Evolutionary conservation across 2,888 invertebrate genomes (phyloP).

Genomic region (Hymenopus coronatus): DNA sequence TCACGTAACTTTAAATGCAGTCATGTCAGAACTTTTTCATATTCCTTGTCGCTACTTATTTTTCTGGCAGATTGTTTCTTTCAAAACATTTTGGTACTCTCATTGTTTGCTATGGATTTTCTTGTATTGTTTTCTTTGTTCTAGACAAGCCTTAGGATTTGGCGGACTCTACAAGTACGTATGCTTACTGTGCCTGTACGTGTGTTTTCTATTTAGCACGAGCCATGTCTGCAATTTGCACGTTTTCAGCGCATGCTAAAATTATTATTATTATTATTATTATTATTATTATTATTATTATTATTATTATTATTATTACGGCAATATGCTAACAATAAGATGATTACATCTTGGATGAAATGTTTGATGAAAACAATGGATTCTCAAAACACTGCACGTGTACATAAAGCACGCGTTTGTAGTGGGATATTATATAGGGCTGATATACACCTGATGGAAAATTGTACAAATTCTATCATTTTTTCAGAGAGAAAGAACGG

Average conservation of each 20-base stretch:
- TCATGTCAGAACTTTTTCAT: not conserved
- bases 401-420: no score
- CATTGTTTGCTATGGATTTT: slow-evolving; percentile 5
- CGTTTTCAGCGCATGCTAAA: not conserved
- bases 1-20: not conserved
- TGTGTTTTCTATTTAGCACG: slow-evolving; percentile 8
- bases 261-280: no score
- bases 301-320: no score
- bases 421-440: no score
- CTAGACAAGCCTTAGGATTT: slow-evolving; percentile 72
- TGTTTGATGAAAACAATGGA: not conserved
- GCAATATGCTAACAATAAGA: not conserved
- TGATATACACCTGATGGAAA: no score
- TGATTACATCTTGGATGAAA: not conserved
- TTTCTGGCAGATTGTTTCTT: not conserved
- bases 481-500: no score
- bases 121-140: slow-evolving; percentile 36
- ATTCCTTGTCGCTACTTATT: not conserved
- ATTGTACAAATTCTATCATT: no score
- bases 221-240: not conserved
- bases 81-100: not conserved
- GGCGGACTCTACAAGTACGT: slow-evolving; percentile 78
- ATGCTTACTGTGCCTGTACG: slow-evolving; percentile 35
- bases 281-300: no score
- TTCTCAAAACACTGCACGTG: not conserved